phyloP scores from a whole-genome alignment of 1,140 invertebrate genomes.

The Argopecten irradians region DNA sequence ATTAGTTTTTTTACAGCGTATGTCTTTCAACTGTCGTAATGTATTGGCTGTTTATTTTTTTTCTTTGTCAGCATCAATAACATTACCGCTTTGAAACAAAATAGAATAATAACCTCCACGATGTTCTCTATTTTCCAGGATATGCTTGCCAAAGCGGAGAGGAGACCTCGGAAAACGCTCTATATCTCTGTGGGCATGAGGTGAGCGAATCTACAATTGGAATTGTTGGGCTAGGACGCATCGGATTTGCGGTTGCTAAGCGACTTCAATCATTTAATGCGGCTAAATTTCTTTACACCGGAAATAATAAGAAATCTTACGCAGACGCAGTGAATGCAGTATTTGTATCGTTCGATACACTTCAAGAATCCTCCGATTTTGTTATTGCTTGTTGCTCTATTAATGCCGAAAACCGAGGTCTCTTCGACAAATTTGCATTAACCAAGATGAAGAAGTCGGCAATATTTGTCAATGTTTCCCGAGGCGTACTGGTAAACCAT shows the following conservation, averaged over 20 bases:
- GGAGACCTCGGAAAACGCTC: conserved; percentile 90
- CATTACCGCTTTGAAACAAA: background rate
- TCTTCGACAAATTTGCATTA: conserved; percentile 72
- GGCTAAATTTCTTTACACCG: conserved; percentile 84
- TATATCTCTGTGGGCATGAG: conserved; percentile 91
- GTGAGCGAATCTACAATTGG: conserved; percentile 89
- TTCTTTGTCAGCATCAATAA: background rate
- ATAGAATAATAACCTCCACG: background rate
- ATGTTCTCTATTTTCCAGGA: conserved; percentile 51
- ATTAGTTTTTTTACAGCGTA: background rate
- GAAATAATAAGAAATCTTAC: conserved; percentile 82
- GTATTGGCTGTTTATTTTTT: background rate
- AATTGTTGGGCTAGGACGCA: conserved; percentile 87
- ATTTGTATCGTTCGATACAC: conserved; percentile 80
- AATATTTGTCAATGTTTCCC: conserved; percentile 74
- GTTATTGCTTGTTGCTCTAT: conserved; percentile 73
- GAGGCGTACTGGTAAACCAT: conserved; percentile 75
- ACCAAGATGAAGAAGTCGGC: conserved; percentile 73
- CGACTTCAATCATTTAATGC: conserved; percentile 85
- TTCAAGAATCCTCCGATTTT: conserved; percentile 73
- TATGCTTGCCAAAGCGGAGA: conserved; percentile 63
- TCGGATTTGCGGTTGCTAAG: conserved; percentile 83
- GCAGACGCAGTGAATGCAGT: conserved; percentile 81
- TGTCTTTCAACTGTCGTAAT: background rate
- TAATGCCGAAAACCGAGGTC: conserved; percentile 64